phyloP scores from a whole-genome alignment of 1,140 invertebrate genomes.

The Pseudachorutes palmiensis region DNA sequence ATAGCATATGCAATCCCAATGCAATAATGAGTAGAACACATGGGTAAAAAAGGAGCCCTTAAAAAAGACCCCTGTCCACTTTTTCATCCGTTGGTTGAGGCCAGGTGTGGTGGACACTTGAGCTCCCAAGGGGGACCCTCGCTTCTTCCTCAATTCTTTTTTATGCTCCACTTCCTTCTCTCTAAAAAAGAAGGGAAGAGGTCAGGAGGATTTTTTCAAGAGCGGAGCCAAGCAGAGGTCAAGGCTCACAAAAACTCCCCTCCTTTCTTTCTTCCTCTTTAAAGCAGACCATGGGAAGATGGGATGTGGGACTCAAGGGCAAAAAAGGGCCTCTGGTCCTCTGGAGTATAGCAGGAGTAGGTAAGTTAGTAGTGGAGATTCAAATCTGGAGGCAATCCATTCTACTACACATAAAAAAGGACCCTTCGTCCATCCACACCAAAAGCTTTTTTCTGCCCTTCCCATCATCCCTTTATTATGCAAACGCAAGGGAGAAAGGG shows the following conservation, averaged over 20 bases:
- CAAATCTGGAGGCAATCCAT: background rate
- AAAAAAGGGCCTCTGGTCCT: background rate
- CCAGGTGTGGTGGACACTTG: background rate
- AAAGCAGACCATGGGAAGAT: no score
- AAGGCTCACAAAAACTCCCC: no score
- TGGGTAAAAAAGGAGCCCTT: background rate
- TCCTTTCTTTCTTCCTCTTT: no score
- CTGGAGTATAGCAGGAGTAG: background rate
- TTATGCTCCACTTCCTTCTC: background rate
- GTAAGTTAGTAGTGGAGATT: background rate
- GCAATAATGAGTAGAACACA: background rate
- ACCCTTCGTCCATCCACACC: background rate
- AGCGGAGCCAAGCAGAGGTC: background rate
- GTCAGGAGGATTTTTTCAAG: background rate
- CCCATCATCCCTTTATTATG: background rate
- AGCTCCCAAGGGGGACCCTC: background rate
- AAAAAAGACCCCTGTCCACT: slow-evolving; percentile 1
- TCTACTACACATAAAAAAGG: background rate
- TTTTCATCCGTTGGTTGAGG: background rate
- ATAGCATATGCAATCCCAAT: no score
- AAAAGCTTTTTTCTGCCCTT: background rate
- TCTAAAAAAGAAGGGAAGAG: background rate
- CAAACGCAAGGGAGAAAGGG: background rate
- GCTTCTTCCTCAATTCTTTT: background rate
- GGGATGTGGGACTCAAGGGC: no score